Conservation (phyloP, 2,797 vertebrate genomes). For the Rousettus madagascariensis region DNA sequence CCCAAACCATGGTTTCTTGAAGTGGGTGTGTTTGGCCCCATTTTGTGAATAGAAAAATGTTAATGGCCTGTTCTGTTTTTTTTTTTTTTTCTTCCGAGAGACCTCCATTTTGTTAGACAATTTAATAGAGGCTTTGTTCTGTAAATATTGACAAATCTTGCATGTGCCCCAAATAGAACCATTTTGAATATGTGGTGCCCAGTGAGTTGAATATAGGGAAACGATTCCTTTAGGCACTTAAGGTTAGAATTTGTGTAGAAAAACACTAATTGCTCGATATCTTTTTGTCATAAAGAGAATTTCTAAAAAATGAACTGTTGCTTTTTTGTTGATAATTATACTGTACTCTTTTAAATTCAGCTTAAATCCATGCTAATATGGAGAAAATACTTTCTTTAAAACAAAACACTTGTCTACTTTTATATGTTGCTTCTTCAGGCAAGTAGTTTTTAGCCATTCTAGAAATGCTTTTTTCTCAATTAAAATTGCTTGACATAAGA, state of each 20-base stretch:
- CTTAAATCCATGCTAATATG: background rate
- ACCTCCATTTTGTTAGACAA: conserved; percentile 77
- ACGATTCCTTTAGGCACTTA: conserved; percentile 40
- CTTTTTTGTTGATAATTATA: conserved; percentile 23
- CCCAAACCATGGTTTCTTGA: conserved; percentile 70
- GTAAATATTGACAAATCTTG: conserved; percentile 56
- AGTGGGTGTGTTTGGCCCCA: conserved; percentile 64
- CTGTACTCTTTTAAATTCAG: background rate
- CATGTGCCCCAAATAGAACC: conserved; percentile 38
- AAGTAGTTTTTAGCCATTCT: conserved; percentile 9
- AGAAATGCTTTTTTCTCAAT: conserved; percentile 39
- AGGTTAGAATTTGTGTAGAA: conserved; percentile 50
- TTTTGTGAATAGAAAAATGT: conserved; percentile 65
- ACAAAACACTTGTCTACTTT: conserved; percentile 36
- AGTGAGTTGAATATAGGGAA: conserved; percentile 45
- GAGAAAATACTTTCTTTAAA: conserved; percentile 35
- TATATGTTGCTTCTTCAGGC: conserved; percentile 34
- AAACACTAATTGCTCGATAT: background rate
- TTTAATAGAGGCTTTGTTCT: conserved; percentile 68
- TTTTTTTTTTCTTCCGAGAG: background rate
- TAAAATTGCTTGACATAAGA: conserved; percentile 21
- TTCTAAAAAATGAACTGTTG: conserved; percentile 43
- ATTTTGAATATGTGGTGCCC: conserved; percentile 70
- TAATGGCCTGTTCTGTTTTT: background rate
- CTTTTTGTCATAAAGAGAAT: conserved; percentile 41